Evolutionary conservation across 2,113 vertebrate genomes (phyloP).

Genomic region (Tapirus terrestris): DNA sequence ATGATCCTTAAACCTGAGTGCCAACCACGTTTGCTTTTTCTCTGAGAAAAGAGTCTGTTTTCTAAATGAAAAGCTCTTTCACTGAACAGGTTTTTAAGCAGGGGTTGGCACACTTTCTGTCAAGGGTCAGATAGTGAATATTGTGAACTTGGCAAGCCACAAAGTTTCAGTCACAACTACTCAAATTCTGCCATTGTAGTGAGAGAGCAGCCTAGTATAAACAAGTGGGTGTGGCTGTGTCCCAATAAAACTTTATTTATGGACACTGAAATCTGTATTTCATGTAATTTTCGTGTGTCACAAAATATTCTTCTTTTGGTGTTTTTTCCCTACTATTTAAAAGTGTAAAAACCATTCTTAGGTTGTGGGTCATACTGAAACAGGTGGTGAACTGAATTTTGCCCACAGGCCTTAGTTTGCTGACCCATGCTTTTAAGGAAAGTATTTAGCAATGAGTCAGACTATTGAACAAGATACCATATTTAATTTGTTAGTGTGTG

Average conservation of each 20-base stretch:
- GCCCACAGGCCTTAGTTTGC: neutral
- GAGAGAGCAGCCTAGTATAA: neutral
- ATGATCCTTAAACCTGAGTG: slow-evolving; percentile 27
- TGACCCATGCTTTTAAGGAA: slow-evolving; percentile 38
- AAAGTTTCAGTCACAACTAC: neutral
- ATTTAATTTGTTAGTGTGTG: neutral
- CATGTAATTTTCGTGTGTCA: neutral
- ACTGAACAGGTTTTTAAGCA: neutral
- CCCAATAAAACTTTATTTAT: neutral
- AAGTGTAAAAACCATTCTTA: slow-evolving; percentile 29
- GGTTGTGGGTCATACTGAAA: neutral
- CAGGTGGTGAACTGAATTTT: slow-evolving; percentile 12
- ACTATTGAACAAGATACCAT: neutral
- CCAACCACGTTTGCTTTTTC: neutral
- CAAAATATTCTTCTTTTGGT: slow-evolving; percentile 9
- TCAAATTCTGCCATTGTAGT: neutral
- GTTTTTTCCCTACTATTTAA: neutral
- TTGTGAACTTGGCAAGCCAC: neutral
- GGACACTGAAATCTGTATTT: slow-evolving; percentile 11
- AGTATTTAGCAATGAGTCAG: neutral
- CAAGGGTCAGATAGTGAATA: neutral
- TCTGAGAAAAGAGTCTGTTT: neutral
- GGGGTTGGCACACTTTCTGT: neutral
- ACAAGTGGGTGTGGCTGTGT: neutral
- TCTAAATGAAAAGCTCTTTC: neutral